Conservation (phyloP, 2,113 vertebrate genomes). For the Malurus elegans region DNA sequence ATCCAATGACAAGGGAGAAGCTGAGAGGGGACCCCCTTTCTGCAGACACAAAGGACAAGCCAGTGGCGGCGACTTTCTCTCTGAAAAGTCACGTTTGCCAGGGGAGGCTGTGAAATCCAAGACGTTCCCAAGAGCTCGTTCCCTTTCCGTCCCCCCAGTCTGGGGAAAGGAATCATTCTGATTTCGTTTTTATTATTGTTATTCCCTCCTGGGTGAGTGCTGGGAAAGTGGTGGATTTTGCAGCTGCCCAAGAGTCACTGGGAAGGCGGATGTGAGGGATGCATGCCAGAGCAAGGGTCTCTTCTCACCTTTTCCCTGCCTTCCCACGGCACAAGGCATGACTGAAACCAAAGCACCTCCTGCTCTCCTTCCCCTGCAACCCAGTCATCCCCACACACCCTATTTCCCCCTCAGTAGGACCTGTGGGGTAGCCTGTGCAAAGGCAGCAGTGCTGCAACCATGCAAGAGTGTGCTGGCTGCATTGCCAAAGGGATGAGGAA, state of each 20-base stretch:
- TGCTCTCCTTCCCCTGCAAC: not conserved
- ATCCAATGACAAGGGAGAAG: constrained; percentile 63
- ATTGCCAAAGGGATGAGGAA: not conserved
- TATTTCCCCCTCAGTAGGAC: not conserved
- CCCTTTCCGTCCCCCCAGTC: not conserved
- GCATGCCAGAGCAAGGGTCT: not conserved
- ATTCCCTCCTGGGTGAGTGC: constrained; percentile 29
- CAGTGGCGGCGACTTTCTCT: constrained; percentile 57
- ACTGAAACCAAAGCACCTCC: not conserved
- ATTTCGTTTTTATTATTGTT: constrained; percentile 60
- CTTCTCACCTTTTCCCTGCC: constrained; percentile 22
- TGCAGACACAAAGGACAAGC: constrained; percentile 61
- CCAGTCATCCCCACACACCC: not conserved
- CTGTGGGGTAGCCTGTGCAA: not conserved
- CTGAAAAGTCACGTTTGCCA: constrained; percentile 72
- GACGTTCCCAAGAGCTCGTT: constrained; percentile 58
- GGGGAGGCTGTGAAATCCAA: constrained; percentile 67
- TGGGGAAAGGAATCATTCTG: constrained; percentile 36
- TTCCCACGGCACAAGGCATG: not conserved
- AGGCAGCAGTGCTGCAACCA: not conserved
- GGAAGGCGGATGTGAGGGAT: not conserved
- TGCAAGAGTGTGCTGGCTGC: not conserved
- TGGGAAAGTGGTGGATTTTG: constrained; percentile 55
- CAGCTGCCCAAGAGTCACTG: constrained; percentile 13
- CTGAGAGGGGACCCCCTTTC: constrained; percentile 42